These are phyloP conservation scores for Eupeodes latifasciatus DNA, from an alignment of 2,888 invertebrate genomes.

Conservation along the genomic window DNA sequence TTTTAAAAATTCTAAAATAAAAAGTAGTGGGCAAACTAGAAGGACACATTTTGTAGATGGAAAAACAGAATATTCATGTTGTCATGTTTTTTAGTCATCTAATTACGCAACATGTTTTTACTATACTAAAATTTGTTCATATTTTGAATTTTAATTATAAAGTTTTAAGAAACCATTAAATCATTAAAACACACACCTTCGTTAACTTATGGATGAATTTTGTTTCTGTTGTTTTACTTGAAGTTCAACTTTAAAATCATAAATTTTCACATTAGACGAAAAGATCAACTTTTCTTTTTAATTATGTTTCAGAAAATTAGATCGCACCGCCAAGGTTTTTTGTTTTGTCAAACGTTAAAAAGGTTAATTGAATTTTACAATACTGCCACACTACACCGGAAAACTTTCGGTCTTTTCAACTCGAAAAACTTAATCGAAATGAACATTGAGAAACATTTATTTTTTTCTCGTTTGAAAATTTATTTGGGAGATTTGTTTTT, in stretches of 20 bases:
- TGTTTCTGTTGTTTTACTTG: not conserved
- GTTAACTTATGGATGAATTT: not conserved
- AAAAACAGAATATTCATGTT: constrained; percentile 70
- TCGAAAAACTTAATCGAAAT: constrained; percentile 61
- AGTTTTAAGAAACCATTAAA: not conserved
- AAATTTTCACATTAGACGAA: not conserved
- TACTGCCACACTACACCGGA: constrained; percentile 4
- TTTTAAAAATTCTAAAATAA: constrained; percentile 54
- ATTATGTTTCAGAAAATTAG: not conserved
- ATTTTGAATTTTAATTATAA: not conserved
- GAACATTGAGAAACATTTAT: constrained; percentile 55
- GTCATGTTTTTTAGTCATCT: constrained; percentile 67
- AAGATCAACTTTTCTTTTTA: not conserved
- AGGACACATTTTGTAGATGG: constrained; percentile 67
- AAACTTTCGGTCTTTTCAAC: constrained; percentile 42
- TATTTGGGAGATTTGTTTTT: constrained; percentile 2
- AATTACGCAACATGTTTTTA: constrained; percentile 63
- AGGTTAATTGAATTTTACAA: not conserved
- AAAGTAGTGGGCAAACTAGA: constrained; percentile 52
- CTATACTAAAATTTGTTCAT: not conserved
- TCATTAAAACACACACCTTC: constrained; percentile 28
- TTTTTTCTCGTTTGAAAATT: constrained; percentile 30
- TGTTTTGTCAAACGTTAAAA: not conserved
- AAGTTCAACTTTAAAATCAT: not conserved
- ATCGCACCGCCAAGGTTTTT: constrained; percentile 8